Base-by-base conservation (phyloP, 2,888 invertebrate species). In the Drosophila borealis region DNA sequence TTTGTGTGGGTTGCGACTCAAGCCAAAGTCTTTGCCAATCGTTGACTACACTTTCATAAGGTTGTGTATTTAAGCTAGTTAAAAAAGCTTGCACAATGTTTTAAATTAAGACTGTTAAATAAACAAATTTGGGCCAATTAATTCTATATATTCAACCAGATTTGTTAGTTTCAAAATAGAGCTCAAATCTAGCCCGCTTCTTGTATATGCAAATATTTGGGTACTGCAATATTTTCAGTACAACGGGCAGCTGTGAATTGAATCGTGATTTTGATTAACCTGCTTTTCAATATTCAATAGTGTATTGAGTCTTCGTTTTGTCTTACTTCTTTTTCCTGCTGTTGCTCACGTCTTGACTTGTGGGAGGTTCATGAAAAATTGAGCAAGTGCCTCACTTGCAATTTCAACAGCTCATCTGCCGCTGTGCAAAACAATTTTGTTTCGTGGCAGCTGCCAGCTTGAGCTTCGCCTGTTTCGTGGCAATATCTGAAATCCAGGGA, bases 281-380 rank as follows among this genome's bases (percentile, higher is more conserved):
- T 19, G 13, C 50, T 10, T 2, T 10, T 2, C n/a, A n/a, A 10
- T 37, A 21, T 50, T 37, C 14, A 2, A 25, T 0, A 74, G 74
- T 2, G 74, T 37, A 75, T 74, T 25, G 11, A 1, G 10, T 25
- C 8, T 39, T 70, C 75, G 75, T 17, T 33, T 14, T 33, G 5
- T 9, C 37, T 0, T 5, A 2, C 9, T 34, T 1, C 8, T 36
- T 36, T 9, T 9, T 25, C 8, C 25, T 60, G 29, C n/a, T 39
- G 33, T 21, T 39, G 29, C 48, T 37, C 21, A 9, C 29, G 19
- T 34, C 61, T 64, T 70, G 56, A 57, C 70, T 86, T 80, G 88
- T 83, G 83, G 81, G 83, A 81, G 88, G 79, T 68, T 81, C 81
- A 86, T 89, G 78, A 89, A 89, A 86, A 80, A 85, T 88, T 88